A percentile compares a stretch with the other conserved stretches of the same genome.
Evolutionary conservation across 2,113 vertebrate genomes (phyloP).

Genomic region (Trematocara zebra): DNA sequence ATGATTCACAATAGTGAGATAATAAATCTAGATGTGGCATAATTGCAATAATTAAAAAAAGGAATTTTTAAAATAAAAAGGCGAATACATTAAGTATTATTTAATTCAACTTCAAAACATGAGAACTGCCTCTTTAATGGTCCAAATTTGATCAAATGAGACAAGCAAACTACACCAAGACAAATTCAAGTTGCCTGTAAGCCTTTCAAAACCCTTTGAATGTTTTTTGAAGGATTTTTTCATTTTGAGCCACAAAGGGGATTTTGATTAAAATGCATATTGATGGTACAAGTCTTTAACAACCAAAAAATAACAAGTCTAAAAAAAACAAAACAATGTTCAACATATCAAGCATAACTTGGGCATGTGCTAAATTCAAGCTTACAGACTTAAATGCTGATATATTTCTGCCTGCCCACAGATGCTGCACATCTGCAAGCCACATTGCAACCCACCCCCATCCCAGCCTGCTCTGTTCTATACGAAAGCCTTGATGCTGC

Average conservation of each 20-base stretch:
- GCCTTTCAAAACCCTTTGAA: not conserved
- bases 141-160: not conserved
- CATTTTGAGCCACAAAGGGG: not conserved
- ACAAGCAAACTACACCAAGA: not conserved
- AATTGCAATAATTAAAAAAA: not conserved
- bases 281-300: not conserved
- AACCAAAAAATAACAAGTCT: not conserved
- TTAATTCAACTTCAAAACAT: not conserved
- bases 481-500: not conserved
- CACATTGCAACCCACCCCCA: not conserved
- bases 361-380: not conserved
- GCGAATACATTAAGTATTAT: not conserved
- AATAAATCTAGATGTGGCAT: not conserved
- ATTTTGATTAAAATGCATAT: not conserved
- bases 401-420: not conserved
- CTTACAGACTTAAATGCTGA: not conserved
- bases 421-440: not conserved
- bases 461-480: not conserved
- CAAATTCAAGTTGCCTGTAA: not conserved
- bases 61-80: not conserved
- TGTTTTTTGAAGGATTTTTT: not conserved
- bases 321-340: not conserved
- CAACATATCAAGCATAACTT: not conserved
- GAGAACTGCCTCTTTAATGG: not conserved
- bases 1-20: not conserved